A percentile compares a stretch with the other conserved stretches of the same genome.
Evolutionary conservation across 2,797 vertebrate genomes (phyloP).

Genomic region (Nyctibius grandis): DNA sequence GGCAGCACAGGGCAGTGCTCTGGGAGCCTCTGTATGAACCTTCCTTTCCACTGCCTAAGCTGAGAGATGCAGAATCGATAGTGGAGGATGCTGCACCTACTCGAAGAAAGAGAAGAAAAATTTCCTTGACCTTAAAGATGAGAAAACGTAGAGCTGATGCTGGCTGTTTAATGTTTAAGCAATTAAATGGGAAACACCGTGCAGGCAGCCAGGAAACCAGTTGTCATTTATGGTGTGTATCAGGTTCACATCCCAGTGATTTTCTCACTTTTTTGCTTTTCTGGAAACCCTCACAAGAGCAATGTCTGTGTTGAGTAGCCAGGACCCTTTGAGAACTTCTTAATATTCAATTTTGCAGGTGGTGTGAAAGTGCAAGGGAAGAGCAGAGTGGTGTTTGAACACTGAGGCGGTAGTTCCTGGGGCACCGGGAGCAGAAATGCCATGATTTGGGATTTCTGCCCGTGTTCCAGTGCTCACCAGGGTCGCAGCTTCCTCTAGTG

Average conservation of each 20-base stretch:
- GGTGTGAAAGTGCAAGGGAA: neutral
- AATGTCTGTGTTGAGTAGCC: accelerated
- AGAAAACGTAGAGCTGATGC: accelerated
- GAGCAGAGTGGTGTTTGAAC: accelerated
- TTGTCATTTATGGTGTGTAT: accelerated
- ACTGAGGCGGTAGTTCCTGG: accelerated
- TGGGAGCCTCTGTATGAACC: neutral
- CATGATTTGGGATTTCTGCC: accelerated
- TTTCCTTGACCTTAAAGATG: neutral
- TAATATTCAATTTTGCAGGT: accelerated
- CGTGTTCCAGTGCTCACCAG: too few relatives aligned
- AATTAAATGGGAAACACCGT: accelerated
- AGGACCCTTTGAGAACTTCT: neutral
- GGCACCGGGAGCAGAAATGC: neutral
- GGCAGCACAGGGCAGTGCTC: neutral
- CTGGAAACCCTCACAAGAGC: neutral
- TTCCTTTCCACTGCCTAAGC: neutral
- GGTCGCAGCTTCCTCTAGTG: conserved; percentile 54
- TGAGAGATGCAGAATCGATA: neutral
- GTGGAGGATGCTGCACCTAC: neutral
- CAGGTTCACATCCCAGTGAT: accelerated
- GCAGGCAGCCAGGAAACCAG: neutral
- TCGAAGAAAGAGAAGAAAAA: neutral
- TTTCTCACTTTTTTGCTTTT: neutral
- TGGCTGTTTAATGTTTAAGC: neutral